Evolutionary conservation across 1,140 invertebrate species (phyloP).

Genomic region (Cotesia vestalis): DNA sequence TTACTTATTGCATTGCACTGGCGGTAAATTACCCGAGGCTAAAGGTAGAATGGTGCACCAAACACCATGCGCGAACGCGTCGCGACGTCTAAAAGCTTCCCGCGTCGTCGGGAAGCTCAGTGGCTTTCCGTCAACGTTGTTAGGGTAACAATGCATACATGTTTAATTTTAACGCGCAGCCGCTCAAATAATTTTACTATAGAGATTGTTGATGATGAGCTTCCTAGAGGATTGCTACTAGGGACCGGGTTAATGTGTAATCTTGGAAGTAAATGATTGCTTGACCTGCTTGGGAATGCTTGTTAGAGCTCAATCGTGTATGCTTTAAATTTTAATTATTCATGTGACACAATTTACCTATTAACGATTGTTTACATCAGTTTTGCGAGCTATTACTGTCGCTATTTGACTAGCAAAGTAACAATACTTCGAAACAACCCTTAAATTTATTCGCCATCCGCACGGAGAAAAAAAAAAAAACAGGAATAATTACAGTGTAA

Average conservation of each 20-base stretch:
- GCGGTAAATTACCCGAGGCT: too few species aligned
- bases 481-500: too few species aligned
- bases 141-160: conserved; percentile 13
- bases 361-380: too few species aligned
- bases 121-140: conserved; percentile 5
- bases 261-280: conserved; percentile 15
- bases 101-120: conserved; percentile 9
- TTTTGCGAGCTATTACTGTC: too few species aligned
- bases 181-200: not conserved
- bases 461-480: too few species aligned
- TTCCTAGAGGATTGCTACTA: not conserved
- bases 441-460: too few species aligned
- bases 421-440: too few species aligned
- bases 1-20: too few species aligned
- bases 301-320: not conserved
- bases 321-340: too few species aligned
- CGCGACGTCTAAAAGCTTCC: conserved; percentile 16
- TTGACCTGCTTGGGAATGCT: not conserved
- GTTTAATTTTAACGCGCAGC: conserved; percentile 5
- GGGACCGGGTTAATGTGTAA: not conserved
- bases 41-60: not conserved
- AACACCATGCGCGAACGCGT: conserved; percentile 6
- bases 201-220: not conserved
- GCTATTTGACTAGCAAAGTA: too few species aligned
- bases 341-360: too few species aligned